phyloP scores from a whole-genome alignment of 1,140 invertebrate genomes.

The Periplaneta americana region DNA sequence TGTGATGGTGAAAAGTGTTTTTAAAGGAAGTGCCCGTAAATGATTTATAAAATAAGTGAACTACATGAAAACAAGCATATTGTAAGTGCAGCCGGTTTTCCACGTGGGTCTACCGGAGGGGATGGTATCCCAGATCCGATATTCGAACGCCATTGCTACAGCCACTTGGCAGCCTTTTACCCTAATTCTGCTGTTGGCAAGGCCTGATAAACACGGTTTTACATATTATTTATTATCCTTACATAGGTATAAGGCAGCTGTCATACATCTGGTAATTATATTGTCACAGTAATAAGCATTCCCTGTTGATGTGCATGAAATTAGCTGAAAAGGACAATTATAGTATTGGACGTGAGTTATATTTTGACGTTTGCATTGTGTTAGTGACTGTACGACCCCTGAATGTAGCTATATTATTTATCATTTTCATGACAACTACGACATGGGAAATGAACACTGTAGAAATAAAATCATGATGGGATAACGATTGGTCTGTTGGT shows the following conservation, averaged over 20 bases:
- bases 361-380: background rate
- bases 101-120: background rate
- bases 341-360: no score
- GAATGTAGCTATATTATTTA: background rate
- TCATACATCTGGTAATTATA: no score
- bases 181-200: no score
- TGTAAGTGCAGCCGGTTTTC: background rate
- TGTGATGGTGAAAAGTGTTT: background rate
- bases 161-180: background rate
- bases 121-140: background rate
- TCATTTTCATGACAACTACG: background rate
- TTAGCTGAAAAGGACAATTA: no score
- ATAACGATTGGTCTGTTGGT: background rate
- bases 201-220: no score
- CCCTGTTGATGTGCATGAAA: no score
- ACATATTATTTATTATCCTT: no score
- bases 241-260: no score
- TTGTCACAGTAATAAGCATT: no score
- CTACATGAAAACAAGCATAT: background rate
- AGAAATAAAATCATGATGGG: background rate
- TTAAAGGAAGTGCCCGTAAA: background rate
- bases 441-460: background rate
- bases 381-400: background rate
- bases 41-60: background rate
- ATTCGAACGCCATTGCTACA: background rate